phyloP scores from a whole-genome alignment of 2,888 invertebrate genomes.

The Drosophila macrothrix region DNA sequence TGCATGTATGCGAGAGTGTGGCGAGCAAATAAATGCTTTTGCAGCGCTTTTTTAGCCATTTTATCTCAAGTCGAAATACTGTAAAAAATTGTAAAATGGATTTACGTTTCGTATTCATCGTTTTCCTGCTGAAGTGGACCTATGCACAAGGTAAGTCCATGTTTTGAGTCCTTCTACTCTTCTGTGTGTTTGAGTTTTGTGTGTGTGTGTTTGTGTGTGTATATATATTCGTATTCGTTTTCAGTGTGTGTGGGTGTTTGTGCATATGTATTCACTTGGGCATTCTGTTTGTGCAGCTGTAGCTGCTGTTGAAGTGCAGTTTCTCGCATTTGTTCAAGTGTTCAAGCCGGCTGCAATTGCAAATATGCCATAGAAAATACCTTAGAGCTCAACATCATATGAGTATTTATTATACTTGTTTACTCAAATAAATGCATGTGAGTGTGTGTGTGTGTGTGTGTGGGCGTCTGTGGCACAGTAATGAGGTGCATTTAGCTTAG shows the following conservation, averaged over 20 bases:
- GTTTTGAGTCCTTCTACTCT: conserved; percentile 12
- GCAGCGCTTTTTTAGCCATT: conserved; percentile 77
- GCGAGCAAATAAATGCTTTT: conserved; percentile 78
- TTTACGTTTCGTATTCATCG: conserved; percentile 83
- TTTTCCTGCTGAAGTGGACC: conserved; percentile 83
- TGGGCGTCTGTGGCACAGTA: conserved; percentile 52
- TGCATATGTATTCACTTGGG: conserved; percentile 38
- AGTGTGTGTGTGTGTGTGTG: neutral
- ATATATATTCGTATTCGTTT: neutral
- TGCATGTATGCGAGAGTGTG: conserved; percentile 39
- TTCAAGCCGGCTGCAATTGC: conserved; percentile 55
- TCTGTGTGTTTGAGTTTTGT: neutral
- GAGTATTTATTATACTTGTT: conserved; percentile 50
- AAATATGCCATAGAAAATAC: conserved; percentile 74
- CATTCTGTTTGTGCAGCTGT: conserved; percentile 67
- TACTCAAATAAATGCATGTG: neutral
- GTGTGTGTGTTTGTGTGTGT: conserved; percentile 26
- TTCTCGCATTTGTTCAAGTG: conserved; percentile 66
- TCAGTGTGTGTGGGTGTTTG: conserved; percentile 26
- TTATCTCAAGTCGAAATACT: conserved; percentile 75
- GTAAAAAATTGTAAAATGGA: conserved; percentile 82
- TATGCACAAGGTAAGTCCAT: conserved; percentile 81
- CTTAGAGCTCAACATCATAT: conserved; percentile 44
- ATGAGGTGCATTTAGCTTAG: conserved; percentile 75
- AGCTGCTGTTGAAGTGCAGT: conserved; percentile 49